Percentiles rank a stretch among this genome's conserved stretches.
Conservation (phyloP, 2,797 vertebrate genomes). For the Cygnus olor region DNA sequence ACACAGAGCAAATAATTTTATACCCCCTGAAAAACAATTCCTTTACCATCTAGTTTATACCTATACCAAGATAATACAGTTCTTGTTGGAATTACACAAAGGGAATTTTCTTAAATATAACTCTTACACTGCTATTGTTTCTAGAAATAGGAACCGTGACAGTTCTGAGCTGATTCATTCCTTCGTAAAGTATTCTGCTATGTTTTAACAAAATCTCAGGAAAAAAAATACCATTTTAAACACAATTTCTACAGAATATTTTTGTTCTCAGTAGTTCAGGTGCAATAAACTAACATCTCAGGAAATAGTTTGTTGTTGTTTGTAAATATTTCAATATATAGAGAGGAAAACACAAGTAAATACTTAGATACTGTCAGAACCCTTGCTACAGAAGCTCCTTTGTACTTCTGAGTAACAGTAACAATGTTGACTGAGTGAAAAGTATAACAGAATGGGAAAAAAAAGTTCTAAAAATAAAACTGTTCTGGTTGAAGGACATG, state of each 20-base stretch:
- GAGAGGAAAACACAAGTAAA: not conserved
- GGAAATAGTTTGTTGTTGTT: not conserved
- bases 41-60: not conserved
- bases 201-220: not conserved
- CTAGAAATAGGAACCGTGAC: not conserved
- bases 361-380: not conserved
- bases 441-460: not conserved
- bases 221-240: constrained; percentile 26
- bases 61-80: not conserved
- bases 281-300: not conserved
- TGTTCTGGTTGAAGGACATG: not conserved
- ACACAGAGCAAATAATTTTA: not conserved
- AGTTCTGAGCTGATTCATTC: not conserved
- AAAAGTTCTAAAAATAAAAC: not conserved
- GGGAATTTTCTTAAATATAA: not conserved
- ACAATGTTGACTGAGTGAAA: not conserved
- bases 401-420: not conserved
- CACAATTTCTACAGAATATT: constrained; percentile 1
- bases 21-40: not conserved
- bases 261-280: not conserved
- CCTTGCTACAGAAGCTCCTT: not conserved
- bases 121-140: not conserved
- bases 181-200: not conserved
- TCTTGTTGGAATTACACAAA: not conserved
- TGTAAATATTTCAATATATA: not conserved